Percentiles rank a stretch among this genome's conserved stretches.
These are phyloP conservation scores for Julus scanicus DNA, from an alignment of 2,888 invertebrate species.

Conservation along the genomic window DNA sequence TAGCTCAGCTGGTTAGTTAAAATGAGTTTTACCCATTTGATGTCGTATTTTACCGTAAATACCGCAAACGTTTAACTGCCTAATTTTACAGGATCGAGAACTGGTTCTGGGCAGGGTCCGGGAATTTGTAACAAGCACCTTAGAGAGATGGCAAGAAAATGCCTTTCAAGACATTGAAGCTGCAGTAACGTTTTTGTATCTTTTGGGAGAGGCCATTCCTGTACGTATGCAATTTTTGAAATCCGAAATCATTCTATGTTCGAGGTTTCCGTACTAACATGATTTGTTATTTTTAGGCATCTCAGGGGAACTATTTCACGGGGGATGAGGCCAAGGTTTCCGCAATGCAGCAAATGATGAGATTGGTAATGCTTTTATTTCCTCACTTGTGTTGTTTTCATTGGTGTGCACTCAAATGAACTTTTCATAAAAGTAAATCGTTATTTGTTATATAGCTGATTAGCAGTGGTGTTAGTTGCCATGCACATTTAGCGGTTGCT, in stretches of 20 bases:
- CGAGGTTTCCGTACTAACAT: not conserved
- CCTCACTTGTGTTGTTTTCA: not conserved
- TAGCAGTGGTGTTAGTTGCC: constrained; percentile 67
- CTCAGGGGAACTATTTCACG: constrained; percentile 67
- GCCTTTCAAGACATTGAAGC: constrained; percentile 69
- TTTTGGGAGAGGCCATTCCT: constrained; percentile 69
- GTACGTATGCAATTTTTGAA: constrained; percentile 50
- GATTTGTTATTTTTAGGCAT: constrained; percentile 59
- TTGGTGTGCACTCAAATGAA: not conserved
- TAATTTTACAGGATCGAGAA: constrained; percentile 65
- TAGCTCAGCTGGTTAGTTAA: constrained; percentile 67
- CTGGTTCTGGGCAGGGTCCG: constrained; percentile 67
- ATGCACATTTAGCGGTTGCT: constrained; percentile 68
- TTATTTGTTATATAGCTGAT: constrained; percentile 64
- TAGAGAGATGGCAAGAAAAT: constrained; percentile 67
- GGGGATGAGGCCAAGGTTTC: constrained; percentile 65
- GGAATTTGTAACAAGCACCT: constrained; percentile 65
- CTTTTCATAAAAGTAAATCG: not conserved
- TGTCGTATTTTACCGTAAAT: not conserved
- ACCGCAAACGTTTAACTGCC: not conserved
- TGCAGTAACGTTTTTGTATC: constrained; percentile 69
- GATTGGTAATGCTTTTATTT: constrained; percentile 62
- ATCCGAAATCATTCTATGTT: constrained; percentile 31
- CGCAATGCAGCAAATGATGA: constrained; percentile 68
- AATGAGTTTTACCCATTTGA: not conserved